Evolutionary conservation across 2,797 vertebrate species (phyloP), one percentile per base, ranked within the genome.

Genomic region (Manis javanica): DNA sequence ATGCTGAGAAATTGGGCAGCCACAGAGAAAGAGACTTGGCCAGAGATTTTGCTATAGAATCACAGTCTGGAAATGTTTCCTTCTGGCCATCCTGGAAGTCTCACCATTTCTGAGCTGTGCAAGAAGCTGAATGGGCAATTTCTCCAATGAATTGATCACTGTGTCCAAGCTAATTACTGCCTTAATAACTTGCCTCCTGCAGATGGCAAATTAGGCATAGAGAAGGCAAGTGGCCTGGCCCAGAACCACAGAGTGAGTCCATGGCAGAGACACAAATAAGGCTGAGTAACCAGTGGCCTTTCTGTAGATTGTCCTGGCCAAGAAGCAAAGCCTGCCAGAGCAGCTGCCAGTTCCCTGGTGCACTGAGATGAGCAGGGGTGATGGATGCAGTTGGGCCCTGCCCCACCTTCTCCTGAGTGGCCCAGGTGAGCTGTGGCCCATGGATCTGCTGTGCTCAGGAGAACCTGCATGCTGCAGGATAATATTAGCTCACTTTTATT

Each of bases 401-500:
- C n/a, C 18, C 96, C 78, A 3, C 75, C 57, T 7, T 13, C 57
- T 31, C 14, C 23, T 7, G 3, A 66, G 34, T 59, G 77, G 53
- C 93, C 85, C 91, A 78, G 96, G 97, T 74, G 77, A 98, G 90
- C 93, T 9, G 0, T 0, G 0, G 84, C 66, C 71, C 57, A 84
- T 72, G 59, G 89, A 94, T 97, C 93, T 97, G 95, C 97, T 98
- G 95, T 82, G 96, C 96, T 96, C 95, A 91, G 84, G 95, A 98
- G 95, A 96, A 96, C 90, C 94, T 87, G 81, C 57, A 42, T 84
- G 18, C 66, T 2, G 68, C 61, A 68, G 95, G 96, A 90, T 89
- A 97, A 97, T 94, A 97, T 98, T 97, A 98, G 97, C 94, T 97
- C 98, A n/a, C 16, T 96, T 97, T 98, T 98, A 98, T 98, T 97